phyloP scores from a whole-genome alignment of 2,797 vertebrate species.

The Tapera naevia region DNA sequence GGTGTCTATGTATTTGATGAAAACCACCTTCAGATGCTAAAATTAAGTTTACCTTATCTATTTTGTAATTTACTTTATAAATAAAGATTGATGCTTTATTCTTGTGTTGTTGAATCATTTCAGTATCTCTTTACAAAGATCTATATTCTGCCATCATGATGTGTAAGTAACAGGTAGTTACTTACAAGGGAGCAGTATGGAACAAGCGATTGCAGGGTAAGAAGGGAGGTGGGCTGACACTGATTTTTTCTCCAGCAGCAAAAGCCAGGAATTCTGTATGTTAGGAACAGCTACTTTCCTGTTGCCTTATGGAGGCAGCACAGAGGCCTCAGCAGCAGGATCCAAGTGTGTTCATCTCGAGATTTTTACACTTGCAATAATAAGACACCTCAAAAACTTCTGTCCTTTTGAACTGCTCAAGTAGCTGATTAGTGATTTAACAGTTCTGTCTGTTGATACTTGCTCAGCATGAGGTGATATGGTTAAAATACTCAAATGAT shows the following conservation, averaged over 20 bases:
- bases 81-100: constrained; percentile 54
- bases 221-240: not conserved
- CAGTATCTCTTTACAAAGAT: not conserved
- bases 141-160: not conserved
- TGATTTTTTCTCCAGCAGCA: too few relatives aligned
- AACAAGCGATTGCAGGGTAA: not conserved
- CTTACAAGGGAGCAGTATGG: not conserved
- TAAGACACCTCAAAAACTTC: not conserved
- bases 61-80: constrained; percentile 68
- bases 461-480: not conserved
- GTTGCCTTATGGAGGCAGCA: not conserved
- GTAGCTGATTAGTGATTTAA: not conserved
- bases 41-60: constrained; percentile 7
- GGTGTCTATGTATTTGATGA: not conserved
- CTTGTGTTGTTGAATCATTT: not conserved
- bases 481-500: not conserved
- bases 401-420: not conserved
- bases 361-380: not conserved
- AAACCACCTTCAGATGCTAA: constrained; percentile 15
- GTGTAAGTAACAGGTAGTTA: not conserved
- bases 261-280: too few relatives aligned
- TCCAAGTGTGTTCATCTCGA: not conserved
- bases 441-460: not conserved
- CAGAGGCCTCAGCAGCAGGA: not conserved
- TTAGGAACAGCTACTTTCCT: not conserved